These are phyloP conservation scores for Oscheius sp. DNA, from an alignment of 2,888 invertebrate genomes.

Conservation along the genomic window DNA sequence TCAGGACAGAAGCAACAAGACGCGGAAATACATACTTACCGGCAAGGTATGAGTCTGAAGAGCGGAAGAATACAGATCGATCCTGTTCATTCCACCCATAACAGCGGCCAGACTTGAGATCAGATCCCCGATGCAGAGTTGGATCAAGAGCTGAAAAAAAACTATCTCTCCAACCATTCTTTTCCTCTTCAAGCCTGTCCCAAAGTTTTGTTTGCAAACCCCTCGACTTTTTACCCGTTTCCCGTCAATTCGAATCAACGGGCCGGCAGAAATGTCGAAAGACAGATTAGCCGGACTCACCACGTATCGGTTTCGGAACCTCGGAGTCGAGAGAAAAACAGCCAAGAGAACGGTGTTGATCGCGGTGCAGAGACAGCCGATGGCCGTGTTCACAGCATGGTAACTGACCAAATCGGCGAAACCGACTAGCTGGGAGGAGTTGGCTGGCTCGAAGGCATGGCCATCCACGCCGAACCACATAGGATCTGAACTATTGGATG, in stretches of 20 bases:
- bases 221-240: neutral
- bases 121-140: constrained; percentile 57
- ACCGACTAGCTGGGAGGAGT: constrained; percentile 40
- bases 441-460: constrained; percentile 29
- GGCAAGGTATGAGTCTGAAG: constrained; percentile 45
- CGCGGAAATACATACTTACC: constrained; percentile 4
- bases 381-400: constrained; percentile 56
- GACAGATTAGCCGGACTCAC: constrained; percentile 35
- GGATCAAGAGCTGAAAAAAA: constrained; percentile 54
- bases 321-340: constrained; percentile 54
- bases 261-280: neutral
- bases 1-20: neutral
- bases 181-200: too few relatives aligned
- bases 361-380: constrained; percentile 52
- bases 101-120: constrained; percentile 59
- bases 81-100: constrained; percentile 59
- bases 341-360: constrained; percentile 51
- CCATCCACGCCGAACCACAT: constrained; percentile 31
- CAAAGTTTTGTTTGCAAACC: too few relatives aligned
- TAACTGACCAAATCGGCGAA: constrained; percentile 56
- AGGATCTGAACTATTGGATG: constrained; percentile 27
- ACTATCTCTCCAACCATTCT: too few relatives aligned
- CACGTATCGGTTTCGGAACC: constrained; percentile 58
- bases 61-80: constrained; percentile 56
- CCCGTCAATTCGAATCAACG: constrained; percentile 9